phyloP scores from a whole-genome alignment of 2,113 vertebrate species.

The Sander lucioperca region DNA sequence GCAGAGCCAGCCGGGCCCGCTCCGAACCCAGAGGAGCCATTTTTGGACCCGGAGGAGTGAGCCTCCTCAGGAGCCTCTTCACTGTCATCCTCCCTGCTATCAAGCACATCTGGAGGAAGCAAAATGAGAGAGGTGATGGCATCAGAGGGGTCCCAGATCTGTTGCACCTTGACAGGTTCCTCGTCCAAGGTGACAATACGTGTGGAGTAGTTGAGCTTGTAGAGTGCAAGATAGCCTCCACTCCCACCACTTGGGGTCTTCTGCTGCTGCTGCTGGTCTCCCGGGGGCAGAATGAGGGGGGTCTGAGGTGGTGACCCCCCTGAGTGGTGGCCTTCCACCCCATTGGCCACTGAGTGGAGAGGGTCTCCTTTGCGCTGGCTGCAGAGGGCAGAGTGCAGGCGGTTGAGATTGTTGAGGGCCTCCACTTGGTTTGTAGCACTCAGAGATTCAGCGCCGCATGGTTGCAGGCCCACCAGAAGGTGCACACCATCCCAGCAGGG shows the following conservation, averaged over 20 bases:
- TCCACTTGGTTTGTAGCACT: constrained; percentile 99
- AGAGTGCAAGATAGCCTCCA: constrained; percentile 94
- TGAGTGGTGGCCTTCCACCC: constrained; percentile 87
- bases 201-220: constrained; percentile 98
- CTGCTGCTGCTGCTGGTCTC: constrained; percentile 83
- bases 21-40: constrained; percentile 65
- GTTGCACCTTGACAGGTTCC: constrained; percentile 96
- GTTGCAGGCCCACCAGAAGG: constrained; percentile 93
- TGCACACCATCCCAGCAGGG: constrained; percentile 97
- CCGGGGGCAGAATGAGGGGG: constrained; percentile 94
- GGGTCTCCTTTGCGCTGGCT: constrained; percentile 91
- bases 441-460: constrained; percentile 91
- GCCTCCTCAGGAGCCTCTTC: constrained; percentile 93
- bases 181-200: constrained; percentile 97
- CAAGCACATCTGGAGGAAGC: constrained; percentile 96
- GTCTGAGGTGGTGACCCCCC: constrained; percentile 82
- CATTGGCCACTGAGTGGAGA: constrained; percentile 88
- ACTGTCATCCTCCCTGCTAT: constrained; percentile 95
- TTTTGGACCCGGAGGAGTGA: constrained; percentile 87
- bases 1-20: constrained; percentile 17
- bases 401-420: constrained; percentile 99
- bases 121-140: constrained; percentile 96
- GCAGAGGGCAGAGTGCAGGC: constrained; percentile 97
- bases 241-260: constrained; percentile 62
- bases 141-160: constrained; percentile 96